phyloP scores from a whole-genome alignment of 2,888 invertebrate genomes.

The Bombylius major region DNA sequence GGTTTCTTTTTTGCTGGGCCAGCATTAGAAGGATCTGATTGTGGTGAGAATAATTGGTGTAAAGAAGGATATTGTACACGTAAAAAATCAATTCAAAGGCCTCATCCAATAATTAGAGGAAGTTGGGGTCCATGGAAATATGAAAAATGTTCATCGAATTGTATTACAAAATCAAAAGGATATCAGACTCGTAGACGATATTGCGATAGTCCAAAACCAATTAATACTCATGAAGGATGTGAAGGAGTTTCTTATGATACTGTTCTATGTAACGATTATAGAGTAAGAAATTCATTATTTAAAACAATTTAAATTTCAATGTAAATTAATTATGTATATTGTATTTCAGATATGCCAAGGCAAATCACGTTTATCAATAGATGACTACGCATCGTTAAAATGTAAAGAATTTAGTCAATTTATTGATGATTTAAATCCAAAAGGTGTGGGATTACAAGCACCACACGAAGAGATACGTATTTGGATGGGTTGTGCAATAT shows the following conservation, averaged over 20 bases:
- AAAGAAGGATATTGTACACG: slow-evolving; percentile 50
- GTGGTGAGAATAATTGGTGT: slow-evolving; percentile 55
- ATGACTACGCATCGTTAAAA: slow-evolving; percentile 48
- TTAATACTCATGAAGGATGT: slow-evolving; percentile 44
- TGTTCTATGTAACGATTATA: slow-evolving; percentile 50
- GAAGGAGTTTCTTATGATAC: slow-evolving; percentile 51
- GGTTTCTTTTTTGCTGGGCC: slow-evolving; percentile 69
- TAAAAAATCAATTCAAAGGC: slow-evolving; percentile 21
- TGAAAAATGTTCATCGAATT: slow-evolving; percentile 52
- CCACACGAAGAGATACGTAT: slow-evolving; percentile 57
- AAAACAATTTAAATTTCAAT: slow-evolving; percentile 19
- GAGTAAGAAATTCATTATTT: background rate
- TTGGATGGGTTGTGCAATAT: slow-evolving; percentile 71
- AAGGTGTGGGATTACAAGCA: slow-evolving; percentile 59
- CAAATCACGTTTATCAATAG: slow-evolving; percentile 38
- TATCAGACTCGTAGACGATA: slow-evolving; percentile 43
- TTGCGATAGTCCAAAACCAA: slow-evolving; percentile 42
- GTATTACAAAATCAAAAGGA: slow-evolving; percentile 50
- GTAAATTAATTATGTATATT: too few relatives aligned
- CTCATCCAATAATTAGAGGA: slow-evolving; percentile 34
- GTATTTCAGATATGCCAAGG: slow-evolving; percentile 6
- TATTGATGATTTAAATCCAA: slow-evolving; percentile 48
- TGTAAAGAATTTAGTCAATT: slow-evolving; percentile 50
- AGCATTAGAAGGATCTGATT: slow-evolving; percentile 68
- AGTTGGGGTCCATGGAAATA: slow-evolving; percentile 55